These are phyloP conservation scores for Mesocricetus auratus DNA, from an alignment of 2,113 vertebrate species.

Conservation along the genomic window DNA sequence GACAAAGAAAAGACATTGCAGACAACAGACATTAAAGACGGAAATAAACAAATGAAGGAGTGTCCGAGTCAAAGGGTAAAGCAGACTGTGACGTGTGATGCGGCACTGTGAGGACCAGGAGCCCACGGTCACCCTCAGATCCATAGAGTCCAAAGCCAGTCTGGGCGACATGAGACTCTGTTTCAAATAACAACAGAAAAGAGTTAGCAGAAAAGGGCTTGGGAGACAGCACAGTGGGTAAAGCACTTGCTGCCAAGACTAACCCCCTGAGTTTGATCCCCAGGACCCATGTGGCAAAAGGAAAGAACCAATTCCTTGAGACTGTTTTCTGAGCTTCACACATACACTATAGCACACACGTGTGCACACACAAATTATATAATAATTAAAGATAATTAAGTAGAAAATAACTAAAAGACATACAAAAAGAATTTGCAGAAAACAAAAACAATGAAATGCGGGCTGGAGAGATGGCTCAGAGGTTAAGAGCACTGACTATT, in stretches of 20 bases:
- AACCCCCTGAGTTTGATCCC: background rate
- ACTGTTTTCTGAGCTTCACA: background rate
- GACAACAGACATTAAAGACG: background rate
- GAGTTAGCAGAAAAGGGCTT: background rate
- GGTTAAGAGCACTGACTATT: no score
- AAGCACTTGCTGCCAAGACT: background rate
- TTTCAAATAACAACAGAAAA: background rate
- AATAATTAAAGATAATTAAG: background rate
- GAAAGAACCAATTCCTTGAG: background rate
- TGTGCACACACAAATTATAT: background rate
- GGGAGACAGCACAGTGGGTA: background rate
- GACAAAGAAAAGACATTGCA: background rate
- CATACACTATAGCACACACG: background rate
- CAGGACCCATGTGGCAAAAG: background rate
- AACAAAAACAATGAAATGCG: conserved; percentile 33
- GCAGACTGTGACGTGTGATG: background rate
- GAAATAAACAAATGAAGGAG: conserved; percentile 13
- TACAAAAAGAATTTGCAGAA: conserved; percentile 13
- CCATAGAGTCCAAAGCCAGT: background rate
- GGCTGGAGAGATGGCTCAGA: no score
- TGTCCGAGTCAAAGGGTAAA: background rate
- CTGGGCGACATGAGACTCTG: background rate
- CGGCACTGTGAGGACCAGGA: background rate
- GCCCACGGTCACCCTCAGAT: background rate
- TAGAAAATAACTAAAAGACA: conserved; percentile 51